Evolutionary conservation across 2,888 invertebrate genomes (phyloP), one percentile per base, ranked within the genome.

Genomic region (Drosophila subsilvestris): DNA sequence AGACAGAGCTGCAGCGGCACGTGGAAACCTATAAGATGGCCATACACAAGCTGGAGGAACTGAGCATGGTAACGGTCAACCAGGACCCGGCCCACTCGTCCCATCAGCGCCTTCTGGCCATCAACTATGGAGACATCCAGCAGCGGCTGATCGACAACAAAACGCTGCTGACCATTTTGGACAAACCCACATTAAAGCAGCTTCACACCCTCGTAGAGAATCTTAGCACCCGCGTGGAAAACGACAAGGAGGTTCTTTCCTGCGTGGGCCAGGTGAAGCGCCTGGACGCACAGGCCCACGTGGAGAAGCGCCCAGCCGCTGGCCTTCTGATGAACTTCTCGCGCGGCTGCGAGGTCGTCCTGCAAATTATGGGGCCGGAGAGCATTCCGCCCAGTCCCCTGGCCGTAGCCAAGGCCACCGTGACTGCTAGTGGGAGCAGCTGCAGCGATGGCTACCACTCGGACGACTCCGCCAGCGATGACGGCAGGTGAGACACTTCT

Each of bases 71-170:
- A 51, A 94, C 94, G 22, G 91, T 94, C 43, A 94, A 93, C 85
- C 95, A 95, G 79, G 96, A 96, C 71, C 97, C 97, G 22, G 96
- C 96, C 0, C 95, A 96, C 43, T 96, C 97, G 0, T 97, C 97
- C 47, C 98, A 98, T 93, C 98, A 98, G 92, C 94, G 98, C 25
- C 95, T 98, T 51, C 93, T 98, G 75, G 96, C 97, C 55, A 94
- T 98, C 63, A 95, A 95, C 56, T 96, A 97, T 88, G 94, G 95
- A 9, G 98, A 98, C 90, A 97, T 98, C 55, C 98, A 98, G 91
- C 95, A 97, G 79, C 93, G 98, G 1, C 93, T 98, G 60, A 98
- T 98, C 86, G 97, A 98, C 93, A 98, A 98, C 93, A 97, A 98
- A 92, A 96, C 97, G 0, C 93, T 98, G 43, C 93, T 97, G 72